phyloP scores from a whole-genome alignment of 2,888 invertebrate genomes.

The Oscheius sp. region DNA sequence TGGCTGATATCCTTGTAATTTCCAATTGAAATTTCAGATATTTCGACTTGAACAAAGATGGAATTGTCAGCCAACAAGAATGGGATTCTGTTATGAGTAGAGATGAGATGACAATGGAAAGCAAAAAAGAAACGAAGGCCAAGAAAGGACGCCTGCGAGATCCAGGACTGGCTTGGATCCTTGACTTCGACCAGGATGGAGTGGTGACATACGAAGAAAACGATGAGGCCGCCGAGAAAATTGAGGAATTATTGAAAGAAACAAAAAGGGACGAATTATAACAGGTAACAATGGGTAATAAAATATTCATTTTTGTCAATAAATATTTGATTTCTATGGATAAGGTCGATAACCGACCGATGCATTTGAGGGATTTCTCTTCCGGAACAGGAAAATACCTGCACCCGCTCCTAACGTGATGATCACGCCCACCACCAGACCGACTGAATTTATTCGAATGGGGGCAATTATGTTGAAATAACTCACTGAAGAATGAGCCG shows the following conservation, averaged over 20 bases:
- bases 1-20: conserved; percentile 32
- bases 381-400: conserved; percentile 9
- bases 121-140: conserved; percentile 37
- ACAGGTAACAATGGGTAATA: not conserved
- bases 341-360: conserved; percentile 23
- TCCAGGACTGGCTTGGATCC: conserved; percentile 72
- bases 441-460: conserved; percentile 5
- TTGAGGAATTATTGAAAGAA: conserved; percentile 42
- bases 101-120: conserved; percentile 59
- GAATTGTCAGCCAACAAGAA: conserved; percentile 55
- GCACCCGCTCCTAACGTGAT: conserved; percentile 4
- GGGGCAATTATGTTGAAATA: not conserved
- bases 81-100: conserved; percentile 60
- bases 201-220: conserved; percentile 60
- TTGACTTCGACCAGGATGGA: conserved; percentile 73
- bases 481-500: conserved; percentile 22
- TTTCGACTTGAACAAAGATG: conserved; percentile 70
- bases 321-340: not conserved
- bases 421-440: conserved; percentile 6
- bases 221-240: conserved; percentile 50
- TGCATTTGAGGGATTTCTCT: conserved; percentile 10
- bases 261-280: conserved; percentile 19
- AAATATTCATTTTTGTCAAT: not conserved
- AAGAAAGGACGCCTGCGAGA: conserved; percentile 65
- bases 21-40: conserved; percentile 54